These are phyloP conservation scores for Carposina sasakii DNA, from an alignment of 1,140 invertebrate species.

Conservation along the genomic window DNA sequence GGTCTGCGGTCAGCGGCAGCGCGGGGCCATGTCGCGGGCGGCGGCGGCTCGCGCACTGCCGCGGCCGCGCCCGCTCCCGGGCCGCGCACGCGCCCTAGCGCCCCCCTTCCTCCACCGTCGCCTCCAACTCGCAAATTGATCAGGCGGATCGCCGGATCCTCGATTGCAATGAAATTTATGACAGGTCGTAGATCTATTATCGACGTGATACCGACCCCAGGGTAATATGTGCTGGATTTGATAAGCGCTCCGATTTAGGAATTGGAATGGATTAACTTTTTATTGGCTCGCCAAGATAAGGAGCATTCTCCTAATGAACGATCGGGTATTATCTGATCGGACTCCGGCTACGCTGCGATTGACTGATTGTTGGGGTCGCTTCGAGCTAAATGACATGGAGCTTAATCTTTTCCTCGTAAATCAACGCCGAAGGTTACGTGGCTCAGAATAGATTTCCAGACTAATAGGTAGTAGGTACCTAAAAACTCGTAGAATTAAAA, in stretches of 20 bases:
- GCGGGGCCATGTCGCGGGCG: neutral
- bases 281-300: no score
- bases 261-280: conserved; percentile 21
- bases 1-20: conserved; percentile 10
- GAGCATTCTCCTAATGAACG: no score
- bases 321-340: no score
- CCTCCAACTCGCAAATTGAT: no score
- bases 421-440: no score
- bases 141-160: conserved; percentile 57
- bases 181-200: conserved; percentile 59
- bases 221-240: conserved; percentile 16
- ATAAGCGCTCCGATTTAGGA: conserved; percentile 29
- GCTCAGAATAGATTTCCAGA: no score
- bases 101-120: conserved; percentile 46
- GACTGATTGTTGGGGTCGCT: no score
- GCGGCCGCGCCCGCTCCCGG: conserved; percentile 24
- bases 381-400: no score
- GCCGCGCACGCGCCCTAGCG: conserved; percentile 16
- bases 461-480: no score
- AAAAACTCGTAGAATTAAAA: no score
- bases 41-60: conserved; percentile 15
- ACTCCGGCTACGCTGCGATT: no score
- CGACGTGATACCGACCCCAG: conserved; percentile 35
- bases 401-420: no score
- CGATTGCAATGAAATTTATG: conserved; percentile 68